These are phyloP conservation scores for Lasioglossum lativentre DNA, from an alignment of 2,888 invertebrate species.

Conservation along the genomic window DNA sequence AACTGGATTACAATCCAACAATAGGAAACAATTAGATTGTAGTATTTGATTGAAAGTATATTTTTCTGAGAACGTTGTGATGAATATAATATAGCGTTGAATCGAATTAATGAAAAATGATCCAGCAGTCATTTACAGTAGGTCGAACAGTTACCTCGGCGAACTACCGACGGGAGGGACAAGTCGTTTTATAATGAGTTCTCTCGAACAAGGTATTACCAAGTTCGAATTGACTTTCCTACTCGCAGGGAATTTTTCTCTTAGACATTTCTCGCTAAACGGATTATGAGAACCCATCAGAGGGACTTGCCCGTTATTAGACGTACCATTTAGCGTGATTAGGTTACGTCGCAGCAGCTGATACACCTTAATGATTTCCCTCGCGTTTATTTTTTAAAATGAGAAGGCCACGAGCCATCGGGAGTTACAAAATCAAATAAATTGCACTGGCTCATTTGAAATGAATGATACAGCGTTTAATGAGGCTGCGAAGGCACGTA, in stretches of 20 bases:
- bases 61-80: not conserved
- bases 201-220: not conserved
- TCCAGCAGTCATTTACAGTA: not conserved
- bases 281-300: conserved; percentile 4
- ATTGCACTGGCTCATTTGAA: not conserved
- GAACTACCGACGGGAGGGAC: not conserved
- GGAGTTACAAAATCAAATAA: not conserved
- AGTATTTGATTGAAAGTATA: not conserved
- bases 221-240: conserved; percentile 8
- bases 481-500: not conserved
- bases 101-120: not conserved
- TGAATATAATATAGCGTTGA: not conserved
- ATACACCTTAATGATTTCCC: not conserved
- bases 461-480: not conserved
- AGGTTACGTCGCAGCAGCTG: not conserved
- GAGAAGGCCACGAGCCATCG: not conserved
- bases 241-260: conserved; percentile 6
- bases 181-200: not conserved
- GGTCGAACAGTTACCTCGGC: not conserved
- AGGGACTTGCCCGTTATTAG: not conserved
- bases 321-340: conserved; percentile 2
- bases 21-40: too few species aligned
- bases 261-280: not conserved
- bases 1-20: not conserved
- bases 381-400: not conserved